These are phyloP conservation scores for Chiroxiphia lanceolata DNA, from an alignment of 2,797 vertebrate species.

Conservation along the genomic window DNA sequence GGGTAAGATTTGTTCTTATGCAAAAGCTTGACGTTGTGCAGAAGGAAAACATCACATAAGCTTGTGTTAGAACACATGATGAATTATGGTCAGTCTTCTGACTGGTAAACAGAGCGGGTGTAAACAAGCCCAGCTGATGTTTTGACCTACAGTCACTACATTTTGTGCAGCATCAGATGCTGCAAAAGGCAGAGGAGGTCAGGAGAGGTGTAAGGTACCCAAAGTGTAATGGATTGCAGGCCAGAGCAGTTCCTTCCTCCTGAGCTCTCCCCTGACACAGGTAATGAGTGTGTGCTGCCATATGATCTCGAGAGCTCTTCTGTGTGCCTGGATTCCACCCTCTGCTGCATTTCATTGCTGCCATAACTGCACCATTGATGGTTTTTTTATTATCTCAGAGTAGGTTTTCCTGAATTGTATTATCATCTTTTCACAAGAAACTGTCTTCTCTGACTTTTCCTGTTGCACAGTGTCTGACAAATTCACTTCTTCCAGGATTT, in stretches of 20 bases:
- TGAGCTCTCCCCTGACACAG: background rate
- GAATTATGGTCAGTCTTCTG: background rate
- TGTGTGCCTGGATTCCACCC: background rate
- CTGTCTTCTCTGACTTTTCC: background rate
- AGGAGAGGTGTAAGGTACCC: background rate
- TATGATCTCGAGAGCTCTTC: background rate
- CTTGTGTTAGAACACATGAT: background rate
- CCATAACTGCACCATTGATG: background rate
- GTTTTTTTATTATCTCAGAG: background rate
- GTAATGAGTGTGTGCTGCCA: background rate
- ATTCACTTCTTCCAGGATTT: background rate
- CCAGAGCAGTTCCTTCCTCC: background rate
- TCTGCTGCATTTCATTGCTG: background rate
- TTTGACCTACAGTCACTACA: rapidly evolving
- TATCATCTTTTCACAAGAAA: background rate
- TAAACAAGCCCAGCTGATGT: background rate
- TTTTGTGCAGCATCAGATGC: background rate
- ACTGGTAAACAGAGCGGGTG: background rate
- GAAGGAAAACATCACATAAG: background rate
- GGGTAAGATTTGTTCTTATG: background rate
- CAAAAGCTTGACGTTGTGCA: background rate
- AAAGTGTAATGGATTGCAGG: background rate
- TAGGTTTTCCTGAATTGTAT: background rate
- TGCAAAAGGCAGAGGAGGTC: background rate
- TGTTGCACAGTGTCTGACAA: background rate